Conservation (phyloP, 2,888 invertebrate species). For the Drosophila anceps region DNA sequence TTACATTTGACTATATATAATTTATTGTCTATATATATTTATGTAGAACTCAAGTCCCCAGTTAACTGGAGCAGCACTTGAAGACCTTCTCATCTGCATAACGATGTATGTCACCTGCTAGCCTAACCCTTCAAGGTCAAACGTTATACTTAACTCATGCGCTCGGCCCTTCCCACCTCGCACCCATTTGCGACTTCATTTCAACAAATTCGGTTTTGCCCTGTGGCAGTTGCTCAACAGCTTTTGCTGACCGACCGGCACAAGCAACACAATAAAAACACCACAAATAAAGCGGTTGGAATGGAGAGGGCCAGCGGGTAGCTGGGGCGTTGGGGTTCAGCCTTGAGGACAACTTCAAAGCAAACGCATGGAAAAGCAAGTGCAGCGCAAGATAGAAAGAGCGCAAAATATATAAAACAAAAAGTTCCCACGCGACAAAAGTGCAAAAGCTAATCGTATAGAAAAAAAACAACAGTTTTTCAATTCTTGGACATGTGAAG, state of each 20-base stretch:
- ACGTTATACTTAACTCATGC: slow-evolving; percentile 32
- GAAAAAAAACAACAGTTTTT: slow-evolving; percentile 37
- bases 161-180: slow-evolving; percentile 24
- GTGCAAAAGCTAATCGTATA: slow-evolving; percentile 45
- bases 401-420: slow-evolving; percentile 32
- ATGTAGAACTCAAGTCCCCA: not conserved
- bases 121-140: slow-evolving; percentile 52
- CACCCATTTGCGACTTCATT: slow-evolving; percentile 23
- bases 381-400: slow-evolving; percentile 42
- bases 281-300: slow-evolving; percentile 1
- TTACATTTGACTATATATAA: not conserved
- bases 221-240: slow-evolving; percentile 52
- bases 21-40: not conserved
- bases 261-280: slow-evolving; percentile 7
- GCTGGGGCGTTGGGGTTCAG: slow-evolving; percentile 16
- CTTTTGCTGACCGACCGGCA: slow-evolving; percentile 32
- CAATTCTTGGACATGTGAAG: slow-evolving; percentile 49
- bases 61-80: not conserved
- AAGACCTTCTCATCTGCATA: slow-evolving; percentile 12
- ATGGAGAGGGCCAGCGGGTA: not conserved
- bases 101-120: slow-evolving; percentile 3
- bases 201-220: slow-evolving; percentile 20
- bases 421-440: slow-evolving; percentile 58
- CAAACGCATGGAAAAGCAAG: slow-evolving; percentile 35
- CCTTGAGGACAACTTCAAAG: slow-evolving; percentile 56